A percentile compares a stretch with the other conserved stretches of the same genome.
Evolutionary conservation across 1,140 invertebrate genomes (phyloP).

Genomic region (Hestina assimilis): DNA sequence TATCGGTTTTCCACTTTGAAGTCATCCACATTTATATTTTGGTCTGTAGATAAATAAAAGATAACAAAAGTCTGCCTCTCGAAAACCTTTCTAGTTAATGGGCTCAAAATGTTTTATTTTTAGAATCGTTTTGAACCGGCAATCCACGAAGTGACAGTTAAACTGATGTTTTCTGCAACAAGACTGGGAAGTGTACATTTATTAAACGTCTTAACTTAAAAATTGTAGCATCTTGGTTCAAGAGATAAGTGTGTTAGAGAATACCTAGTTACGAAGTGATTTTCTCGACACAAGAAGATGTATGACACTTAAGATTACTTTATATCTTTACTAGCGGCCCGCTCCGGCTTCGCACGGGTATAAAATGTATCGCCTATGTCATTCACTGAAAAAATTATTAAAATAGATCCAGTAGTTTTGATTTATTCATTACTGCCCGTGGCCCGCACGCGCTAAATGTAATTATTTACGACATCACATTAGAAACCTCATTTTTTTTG

Average conservation of each 20-base stretch:
- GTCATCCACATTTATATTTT: constrained; percentile 1
- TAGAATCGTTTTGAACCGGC: constrained; percentile 64
- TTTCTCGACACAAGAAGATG: neutral
- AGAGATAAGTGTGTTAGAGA: constrained; percentile 24
- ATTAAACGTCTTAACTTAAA: constrained; percentile 26
- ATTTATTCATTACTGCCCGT: no score
- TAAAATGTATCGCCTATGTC: no score
- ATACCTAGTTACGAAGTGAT: neutral
- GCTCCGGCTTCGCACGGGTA: no score
- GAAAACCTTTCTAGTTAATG: constrained; percentile 40
- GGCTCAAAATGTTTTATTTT: constrained; percentile 71
- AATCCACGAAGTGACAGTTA: constrained; percentile 64
- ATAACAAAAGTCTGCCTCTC: constrained; percentile 23
- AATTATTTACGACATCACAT: no score
- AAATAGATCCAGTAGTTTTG: no score
- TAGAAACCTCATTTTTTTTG: no score
- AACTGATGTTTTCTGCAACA: constrained; percentile 25
- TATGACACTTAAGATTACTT: no score
- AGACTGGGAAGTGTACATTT: constrained; percentile 22
- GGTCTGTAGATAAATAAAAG: constrained; percentile 29
- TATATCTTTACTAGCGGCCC: no score
- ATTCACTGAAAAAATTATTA: no score
- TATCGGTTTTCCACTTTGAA: no score
- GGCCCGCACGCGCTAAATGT: no score
- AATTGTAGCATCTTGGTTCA: constrained; percentile 17